Conservation (phyloP, 2,888 invertebrate species). For the Colostygia pectinataria region DNA sequence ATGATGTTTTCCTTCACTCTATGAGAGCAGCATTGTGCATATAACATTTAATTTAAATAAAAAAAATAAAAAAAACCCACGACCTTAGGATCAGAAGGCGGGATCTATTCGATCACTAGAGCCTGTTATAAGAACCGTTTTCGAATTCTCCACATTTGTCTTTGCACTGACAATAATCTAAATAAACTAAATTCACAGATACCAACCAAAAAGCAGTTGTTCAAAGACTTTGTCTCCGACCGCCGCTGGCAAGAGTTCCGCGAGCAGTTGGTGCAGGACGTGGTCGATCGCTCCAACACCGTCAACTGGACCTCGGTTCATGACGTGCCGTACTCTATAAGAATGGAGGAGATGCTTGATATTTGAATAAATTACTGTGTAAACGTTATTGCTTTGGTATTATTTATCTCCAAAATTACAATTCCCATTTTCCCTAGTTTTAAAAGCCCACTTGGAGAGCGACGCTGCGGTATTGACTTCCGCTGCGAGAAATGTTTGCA, state of each 20-base stretch:
- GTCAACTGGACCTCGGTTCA: conserved; percentile 83
- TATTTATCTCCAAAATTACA: background rate
- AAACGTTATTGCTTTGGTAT: too few relatives aligned
- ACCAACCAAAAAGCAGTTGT: conserved; percentile 82
- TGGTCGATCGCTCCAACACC: conserved; percentile 72
- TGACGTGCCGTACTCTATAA: conserved; percentile 85
- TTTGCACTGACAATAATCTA: too few relatives aligned
- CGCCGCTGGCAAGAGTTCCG: conserved; percentile 83
- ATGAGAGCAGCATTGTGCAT: too few relatives aligned
- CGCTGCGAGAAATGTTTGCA: too few relatives aligned
- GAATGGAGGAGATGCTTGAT: conserved; percentile 81
- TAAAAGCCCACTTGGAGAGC: background rate
- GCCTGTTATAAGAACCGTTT: too few relatives aligned
- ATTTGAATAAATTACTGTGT: conserved; percentile 43
- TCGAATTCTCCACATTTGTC: too few relatives aligned
- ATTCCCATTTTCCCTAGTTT: background rate
- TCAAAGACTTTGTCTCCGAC: conserved; percentile 77
- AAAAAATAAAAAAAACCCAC: too few relatives aligned
- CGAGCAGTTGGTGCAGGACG: conserved; percentile 73
- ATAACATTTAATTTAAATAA: too few relatives aligned
- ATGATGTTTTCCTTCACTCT: too few relatives aligned
- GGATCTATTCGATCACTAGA: too few relatives aligned
- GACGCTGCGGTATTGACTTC: too few relatives aligned
- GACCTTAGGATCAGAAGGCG: too few relatives aligned
- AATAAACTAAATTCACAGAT: conserved; percentile 74